Base-by-base conservation (phyloP, 2,888 invertebrate genomes). In the Strigamia transsilvanica region DNA sequence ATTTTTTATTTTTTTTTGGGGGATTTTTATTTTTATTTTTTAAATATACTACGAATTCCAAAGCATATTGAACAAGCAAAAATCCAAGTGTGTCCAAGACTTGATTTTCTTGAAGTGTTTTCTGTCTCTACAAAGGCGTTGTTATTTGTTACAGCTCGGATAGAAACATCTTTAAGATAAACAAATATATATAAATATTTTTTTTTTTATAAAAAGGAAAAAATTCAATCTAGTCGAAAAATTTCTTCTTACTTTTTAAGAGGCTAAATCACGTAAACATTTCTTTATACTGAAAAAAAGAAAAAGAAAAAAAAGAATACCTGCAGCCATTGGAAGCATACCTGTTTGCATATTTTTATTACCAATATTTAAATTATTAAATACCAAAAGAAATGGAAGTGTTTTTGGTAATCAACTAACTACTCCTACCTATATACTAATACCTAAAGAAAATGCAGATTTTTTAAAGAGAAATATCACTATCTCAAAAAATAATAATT, bases 301-400 rank as follows among this genome's bases (percentile, higher is more conserved):
- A 13, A 27, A 13, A 66, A 27, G 13, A n/a, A n/a, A n/a, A 27
- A 3, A 27, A 2, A 27, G 27, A 27, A 27, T 27, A 27, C 27
- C 15, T 73, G 73, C 32, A 32, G 73, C 32, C 27, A n/a, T 27
- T 73, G 27, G 73, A 73, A 73, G 32, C 73, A 32, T 32, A 73
- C 32, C 73, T 32, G 73, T 73, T 73, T 73, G 73, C 73, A 73
- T 73, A 73, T 73, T 73, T 73, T 73, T 51, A 51, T 73, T 73
- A 73, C 73, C 73, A 73, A 73, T 73, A 66, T 73, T 51, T 73
- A 73, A 73, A 73, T 73, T 73, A 73, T 73, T 73, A 32, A 73
- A 73, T 73, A 73, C 73, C 73, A 73, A 73, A 73, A 73, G 10
- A 32, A 7, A 73, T 13, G 23, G 23, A 32, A 73, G 0, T 73